A percentile compares a stretch with the other conserved stretches of the same genome.
Conservation (phyloP, 2,113 vertebrate genomes). For the Callipepla californica region DNA sequence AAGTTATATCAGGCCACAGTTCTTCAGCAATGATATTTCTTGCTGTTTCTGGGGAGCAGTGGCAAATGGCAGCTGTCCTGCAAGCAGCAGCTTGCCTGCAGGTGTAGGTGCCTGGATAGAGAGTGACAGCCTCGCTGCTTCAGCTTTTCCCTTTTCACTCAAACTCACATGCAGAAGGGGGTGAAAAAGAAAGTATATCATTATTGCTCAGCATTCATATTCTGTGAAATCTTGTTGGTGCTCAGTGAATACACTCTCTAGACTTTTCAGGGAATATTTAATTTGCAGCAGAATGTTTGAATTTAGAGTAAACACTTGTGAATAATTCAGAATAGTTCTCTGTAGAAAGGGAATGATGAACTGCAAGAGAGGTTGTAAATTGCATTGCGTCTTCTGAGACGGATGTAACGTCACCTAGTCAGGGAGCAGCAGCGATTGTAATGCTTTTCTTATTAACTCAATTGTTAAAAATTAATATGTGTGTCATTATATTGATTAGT, state of each 20-base stretch:
- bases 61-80: not conserved
- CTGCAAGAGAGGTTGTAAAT: not conserved
- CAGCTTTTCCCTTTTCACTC: not conserved
- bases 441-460: not conserved
- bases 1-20: not conserved
- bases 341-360: not conserved
- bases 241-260: not conserved
- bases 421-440: not conserved
- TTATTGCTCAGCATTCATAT: not conserved
- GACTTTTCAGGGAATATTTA: not conserved
- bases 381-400: not conserved
- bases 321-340: not conserved
- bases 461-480: not conserved
- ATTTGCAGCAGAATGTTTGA: not conserved
- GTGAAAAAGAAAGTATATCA: not conserved
- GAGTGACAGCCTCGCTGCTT: not conserved
- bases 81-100: fast-evolving
- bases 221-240: not conserved
- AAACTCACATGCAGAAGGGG: not conserved
- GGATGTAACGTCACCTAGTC: fast-evolving
- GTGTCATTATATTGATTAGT: not conserved
- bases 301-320: not conserved
- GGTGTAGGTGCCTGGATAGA: fast-evolving
- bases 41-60: not conserved
- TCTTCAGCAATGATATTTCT: not conserved